Base-by-base conservation (phyloP, 2,113 vertebrate genomes). In the Oncorhynchus gorbuscha region DNA sequence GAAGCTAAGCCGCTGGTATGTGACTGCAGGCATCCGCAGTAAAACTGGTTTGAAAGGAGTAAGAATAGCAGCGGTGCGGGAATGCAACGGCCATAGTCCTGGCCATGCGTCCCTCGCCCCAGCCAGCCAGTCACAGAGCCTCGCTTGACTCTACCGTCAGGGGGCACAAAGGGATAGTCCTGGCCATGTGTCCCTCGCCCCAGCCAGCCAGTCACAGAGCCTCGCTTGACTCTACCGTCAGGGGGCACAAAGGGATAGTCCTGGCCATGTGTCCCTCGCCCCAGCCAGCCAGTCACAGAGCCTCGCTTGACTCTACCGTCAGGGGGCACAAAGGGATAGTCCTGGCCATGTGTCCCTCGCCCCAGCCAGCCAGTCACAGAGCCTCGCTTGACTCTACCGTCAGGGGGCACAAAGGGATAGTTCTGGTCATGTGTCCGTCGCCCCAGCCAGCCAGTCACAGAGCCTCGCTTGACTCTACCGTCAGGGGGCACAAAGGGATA, bases 1-100 rank as follows among this genome's bases (percentile, higher is more conserved):
- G 76, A 85, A 87, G 86, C 81, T 79, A 89, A 80, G 84, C 72
- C 20, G 3, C 75, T 84, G 86, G 86, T 85, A 91, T 89, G 86
- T 6, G 64, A 30, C 74, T 75, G 39, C 65, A 74, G 59, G 22
- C 28, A 65, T 74, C 67, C 1, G 26, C 76, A 82, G 74, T 80
- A 80, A 86, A 84, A 82, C 49, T 69, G 87, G 75, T 83, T 88
- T 76, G 77, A 86, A 85, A 77, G 5, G 72, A 86, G 83, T 84
- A 83, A 78, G 65, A 78, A 80, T 59, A 83, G 83, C 75, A 28
- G 72, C 6, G 18, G n/a, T 48, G 66, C 81, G 80, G 45, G 71
- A 80, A 80, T 80, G 85, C 75, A 84, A 74, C 26, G 8, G 86
- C 78, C 78, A 77, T 45, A 71, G 81, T 83, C 64, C 35, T 59